Evolutionary conservation across 2,888 invertebrate species (phyloP), one percentile per base, ranked within the genome.

Genomic region (Aradus depressus): DNA sequence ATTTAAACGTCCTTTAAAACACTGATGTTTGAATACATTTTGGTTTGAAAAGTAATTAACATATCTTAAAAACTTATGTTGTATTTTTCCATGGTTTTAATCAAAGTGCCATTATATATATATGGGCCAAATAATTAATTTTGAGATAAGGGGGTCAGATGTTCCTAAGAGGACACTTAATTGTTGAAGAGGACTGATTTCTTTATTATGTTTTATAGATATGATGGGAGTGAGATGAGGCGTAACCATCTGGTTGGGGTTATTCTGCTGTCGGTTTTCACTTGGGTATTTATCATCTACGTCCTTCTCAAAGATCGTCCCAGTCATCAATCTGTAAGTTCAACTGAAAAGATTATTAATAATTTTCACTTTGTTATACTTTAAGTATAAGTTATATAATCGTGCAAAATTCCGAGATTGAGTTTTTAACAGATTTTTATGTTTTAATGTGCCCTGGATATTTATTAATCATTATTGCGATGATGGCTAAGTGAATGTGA

Each of bases 171-270:
- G n/a, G n/a, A n/a, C n/a, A n/a, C n/a, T n/a, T n/a, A n/a, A n/a
- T n/a, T n/a, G n/a, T n/a, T n/a, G n/a, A n/a, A n/a, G n/a, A n/a
- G n/a, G n/a, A n/a, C n/a, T n/a, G n/a, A n/a, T n/a, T 28, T 28
- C 12, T 28, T 10, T 28, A 12, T 10, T 28, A 28, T 28, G 8
- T 8, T 23, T 53, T 54, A 22, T 44, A 56, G 54, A 57, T 57
- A 51, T 48, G 53, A 55, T 57, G 57, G 56, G 47, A 50, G 50
- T 51, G 58, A 55, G 41, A 61, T 59, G 58, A 53, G 58, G 53
- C 56, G 55, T 23, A 54, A 57, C 54, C 52, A 57, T 48, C 35
- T 57, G 53, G 55, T 52, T 37, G 54, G 49, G 38, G 52, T 59
- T 53, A 43, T 55, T 32, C 43, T 59, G 47, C 28, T 56, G 34